A percentile compares a stretch with the other conserved stretches of the same genome.
phyloP scores from a whole-genome alignment of 2,797 vertebrate genomes.

The Pseudochaenichthys georgianus region DNA sequence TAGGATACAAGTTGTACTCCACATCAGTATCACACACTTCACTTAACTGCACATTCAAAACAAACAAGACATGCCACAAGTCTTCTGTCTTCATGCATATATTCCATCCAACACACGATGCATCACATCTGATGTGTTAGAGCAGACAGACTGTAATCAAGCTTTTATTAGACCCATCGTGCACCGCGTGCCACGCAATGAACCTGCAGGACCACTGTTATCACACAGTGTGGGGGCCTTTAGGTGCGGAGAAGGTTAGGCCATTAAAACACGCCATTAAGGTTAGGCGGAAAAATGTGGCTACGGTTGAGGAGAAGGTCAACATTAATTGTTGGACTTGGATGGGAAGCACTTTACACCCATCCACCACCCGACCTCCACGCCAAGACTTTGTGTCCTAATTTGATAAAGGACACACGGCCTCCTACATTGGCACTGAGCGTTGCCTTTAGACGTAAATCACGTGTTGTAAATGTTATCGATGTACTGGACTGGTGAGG shows the following conservation, averaged over 20 bases:
- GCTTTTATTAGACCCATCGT: slow-evolving; percentile 15
- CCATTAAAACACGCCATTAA: slow-evolving; percentile 20
- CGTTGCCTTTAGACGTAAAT: neutral
- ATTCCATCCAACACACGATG: neutral
- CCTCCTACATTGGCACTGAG: neutral
- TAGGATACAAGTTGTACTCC: neutral
- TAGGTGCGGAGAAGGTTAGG: slow-evolving; percentile 14
- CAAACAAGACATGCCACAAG: neutral
- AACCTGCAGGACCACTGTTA: slow-evolving; percentile 21
- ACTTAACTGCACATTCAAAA: neutral
- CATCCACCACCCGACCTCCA: neutral
- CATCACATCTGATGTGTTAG: neutral
- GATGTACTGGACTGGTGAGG: neutral
- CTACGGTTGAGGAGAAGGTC: neutral
- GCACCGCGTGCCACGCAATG: slow-evolving; percentile 4
- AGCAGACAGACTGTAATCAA: slow-evolving; percentile 2
- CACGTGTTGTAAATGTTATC: neutral
- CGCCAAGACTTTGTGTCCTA: neutral
- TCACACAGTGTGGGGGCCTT: slow-evolving; percentile 15
- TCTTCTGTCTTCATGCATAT: neutral
- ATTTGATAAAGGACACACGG: neutral
- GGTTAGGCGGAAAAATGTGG: neutral
- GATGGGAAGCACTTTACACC: neutral
- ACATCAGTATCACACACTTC: no score
- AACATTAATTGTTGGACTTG: slow-evolving; percentile 1